Percentiles rank a stretch among this genome's conserved stretches.
Evolutionary conservation across 2,888 invertebrate species (phyloP).

Genomic region (Hyposoter didymator): DNA sequence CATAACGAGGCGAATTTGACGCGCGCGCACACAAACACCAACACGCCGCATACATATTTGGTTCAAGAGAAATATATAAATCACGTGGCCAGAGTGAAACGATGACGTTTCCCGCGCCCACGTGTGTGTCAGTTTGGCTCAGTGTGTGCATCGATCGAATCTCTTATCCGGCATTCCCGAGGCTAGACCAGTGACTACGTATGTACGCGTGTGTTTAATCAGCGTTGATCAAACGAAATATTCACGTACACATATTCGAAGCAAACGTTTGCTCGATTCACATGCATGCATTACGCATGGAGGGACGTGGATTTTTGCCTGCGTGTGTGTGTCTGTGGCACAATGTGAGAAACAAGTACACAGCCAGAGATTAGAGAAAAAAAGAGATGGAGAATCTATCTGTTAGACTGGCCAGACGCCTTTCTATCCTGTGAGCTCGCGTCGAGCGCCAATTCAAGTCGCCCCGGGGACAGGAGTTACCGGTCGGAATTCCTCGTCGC

Average conservation of each 20-base stretch:
- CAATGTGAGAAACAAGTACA: background rate
- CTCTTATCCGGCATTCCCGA: slow-evolving; percentile 56
- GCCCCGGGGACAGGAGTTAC: slow-evolving; percentile 74
- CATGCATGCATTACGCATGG: background rate
- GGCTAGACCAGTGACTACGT: background rate
- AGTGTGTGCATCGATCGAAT: slow-evolving; percentile 17
- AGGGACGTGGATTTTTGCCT: too few relatives aligned
- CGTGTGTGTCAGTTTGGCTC: background rate
- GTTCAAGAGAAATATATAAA: slow-evolving; percentile 3
- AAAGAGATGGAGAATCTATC: slow-evolving; percentile 57
- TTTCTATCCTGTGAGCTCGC: slow-evolving; percentile 72
- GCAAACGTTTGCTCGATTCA: background rate
- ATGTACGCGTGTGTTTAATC: slow-evolving; percentile 2
- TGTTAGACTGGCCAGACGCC: slow-evolving; percentile 73
- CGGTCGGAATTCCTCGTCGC: slow-evolving; percentile 74
- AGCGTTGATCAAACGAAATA: slow-evolving; percentile 1
- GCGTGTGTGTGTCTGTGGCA: background rate
- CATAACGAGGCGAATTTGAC: slow-evolving; percentile 5
- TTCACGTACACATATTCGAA: background rate
- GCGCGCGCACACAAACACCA: background rate
- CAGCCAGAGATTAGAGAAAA: slow-evolving; percentile 56
- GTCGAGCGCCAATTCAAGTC: slow-evolving; percentile 63
- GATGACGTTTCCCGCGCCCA: slow-evolving; percentile 26
- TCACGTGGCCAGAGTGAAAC: slow-evolving; percentile 9
- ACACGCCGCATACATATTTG: background rate